Base-by-base conservation (phyloP, 2,797 vertebrate species). In the Rhyacichthys aspro region DNA sequence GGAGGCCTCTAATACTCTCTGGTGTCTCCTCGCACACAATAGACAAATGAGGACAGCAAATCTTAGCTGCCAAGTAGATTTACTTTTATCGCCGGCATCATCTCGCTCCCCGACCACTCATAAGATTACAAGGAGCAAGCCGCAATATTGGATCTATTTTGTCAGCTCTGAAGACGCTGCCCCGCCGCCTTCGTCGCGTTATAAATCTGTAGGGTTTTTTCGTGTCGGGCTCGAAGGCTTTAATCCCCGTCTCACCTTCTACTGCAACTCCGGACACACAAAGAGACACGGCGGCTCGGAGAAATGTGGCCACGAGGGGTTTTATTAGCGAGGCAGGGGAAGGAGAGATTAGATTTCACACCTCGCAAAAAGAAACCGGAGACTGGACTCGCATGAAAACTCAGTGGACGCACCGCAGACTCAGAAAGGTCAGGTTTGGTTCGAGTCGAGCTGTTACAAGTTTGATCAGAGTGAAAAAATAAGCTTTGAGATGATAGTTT, bases 31-130 rank as follows among this genome's bases (percentile, higher is more conserved):
- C 65, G 57, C 70, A 43, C 83, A 69, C 78, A 74, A 74, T 82
- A 84, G 84, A 85, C 78, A 87, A 86, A 90, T 87, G 81, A 88
- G 80, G 79, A 83, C 78, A 74, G 73, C 81, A 85, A 87, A 86
- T 89, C 76, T 88, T 61, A 15, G 67, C 77, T 87, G 88, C 81
- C 85, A 79, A 84, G 76, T 74, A 84, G 86, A 89, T 90, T 89
- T 84, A 73, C 63, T 85, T 80, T 86, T 84, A 86, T 86, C 76
- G 77, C 77, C 42, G 10, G 61, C 57, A 60, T 81, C 79, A 76
- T 73, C 77, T 65, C 74, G 50, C 74, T 86, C 78, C 78, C 83
- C 69, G 54, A 83, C 78, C 83, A 76, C 84, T 88, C 86, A 59
- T 77, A 73, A 84, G 85, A 88, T 88, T 83, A 89, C 82, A 82